These are phyloP conservation scores for Uromys caudimaculatus DNA, from an alignment of 2,797 vertebrate species.

Conservation along the genomic window DNA sequence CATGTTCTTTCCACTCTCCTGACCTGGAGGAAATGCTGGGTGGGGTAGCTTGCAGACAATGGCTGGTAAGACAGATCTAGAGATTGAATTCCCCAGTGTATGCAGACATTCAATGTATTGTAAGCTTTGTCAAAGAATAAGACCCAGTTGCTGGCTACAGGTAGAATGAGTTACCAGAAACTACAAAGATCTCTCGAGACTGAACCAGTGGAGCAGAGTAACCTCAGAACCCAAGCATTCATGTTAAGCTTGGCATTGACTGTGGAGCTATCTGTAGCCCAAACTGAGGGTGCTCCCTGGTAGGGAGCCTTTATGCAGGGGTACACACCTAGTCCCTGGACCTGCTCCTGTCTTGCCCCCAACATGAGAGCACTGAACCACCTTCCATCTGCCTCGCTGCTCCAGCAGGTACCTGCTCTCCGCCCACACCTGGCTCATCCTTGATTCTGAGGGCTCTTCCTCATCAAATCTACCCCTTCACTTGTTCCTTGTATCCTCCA, in stretches of 20 bases:
- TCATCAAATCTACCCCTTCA: background rate
- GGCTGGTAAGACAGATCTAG: background rate
- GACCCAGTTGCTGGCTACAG: background rate
- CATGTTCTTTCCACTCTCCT: too few species aligned
- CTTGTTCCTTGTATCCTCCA: fast-evolving
- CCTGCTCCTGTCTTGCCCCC: background rate
- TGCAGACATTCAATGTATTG: fast-evolving
- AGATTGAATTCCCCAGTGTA: background rate
- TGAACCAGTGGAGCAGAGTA: fast-evolving
- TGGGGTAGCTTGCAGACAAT: background rate
- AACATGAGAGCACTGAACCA: fast-evolving
- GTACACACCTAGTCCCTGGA: fast-evolving
- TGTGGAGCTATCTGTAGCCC: background rate
- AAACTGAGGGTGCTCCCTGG: fast-evolving
- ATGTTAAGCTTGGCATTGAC: fast-evolving
- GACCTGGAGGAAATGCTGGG: background rate
- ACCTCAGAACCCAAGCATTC: fast-evolving
- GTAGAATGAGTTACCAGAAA: fast-evolving
- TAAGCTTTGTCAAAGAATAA: background rate
- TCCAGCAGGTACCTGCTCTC: background rate
- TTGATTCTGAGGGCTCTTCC: background rate
- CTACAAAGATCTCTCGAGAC: fast-evolving
- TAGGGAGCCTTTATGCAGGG: too few species aligned
- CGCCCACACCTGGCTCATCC: fast-evolving
- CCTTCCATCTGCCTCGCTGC: background rate